Evolutionary conservation across 2,888 invertebrate genomes (phyloP).

Genomic region (Drosophila villosipedis): DNA sequence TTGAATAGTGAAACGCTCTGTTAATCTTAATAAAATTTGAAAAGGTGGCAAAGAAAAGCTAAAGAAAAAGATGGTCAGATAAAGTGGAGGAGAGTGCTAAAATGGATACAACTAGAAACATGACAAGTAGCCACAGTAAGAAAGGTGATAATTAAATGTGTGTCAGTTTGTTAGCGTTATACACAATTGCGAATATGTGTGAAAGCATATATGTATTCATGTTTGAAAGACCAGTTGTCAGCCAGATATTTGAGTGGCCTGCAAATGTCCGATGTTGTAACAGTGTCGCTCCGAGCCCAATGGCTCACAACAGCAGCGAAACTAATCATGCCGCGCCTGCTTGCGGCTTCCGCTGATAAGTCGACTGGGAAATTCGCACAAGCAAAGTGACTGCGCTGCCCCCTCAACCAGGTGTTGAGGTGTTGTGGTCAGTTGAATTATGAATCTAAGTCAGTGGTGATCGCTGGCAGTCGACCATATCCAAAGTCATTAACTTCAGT

Average conservation of each 20-base stretch:
- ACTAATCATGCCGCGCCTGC: conserved; percentile 41
- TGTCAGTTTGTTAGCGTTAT: background rate
- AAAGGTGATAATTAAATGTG: background rate
- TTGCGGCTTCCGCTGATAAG: conserved; percentile 29
- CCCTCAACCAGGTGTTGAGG: background rate
- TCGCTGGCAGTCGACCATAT: conserved; percentile 11
- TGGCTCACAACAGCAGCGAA: conserved; percentile 34
- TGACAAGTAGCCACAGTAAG: background rate
- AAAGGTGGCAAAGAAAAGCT: background rate
- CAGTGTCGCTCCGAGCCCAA: conserved; percentile 28
- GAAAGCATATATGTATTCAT: conserved; percentile 5
- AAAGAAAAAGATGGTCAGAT: background rate
- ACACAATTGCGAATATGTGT: background rate
- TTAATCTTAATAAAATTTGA: background rate
- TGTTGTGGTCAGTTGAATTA: conserved; percentile 5
- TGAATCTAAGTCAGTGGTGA: conserved; percentile 2
- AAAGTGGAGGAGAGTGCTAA: background rate
- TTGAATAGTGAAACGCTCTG: background rate
- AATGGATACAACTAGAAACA: background rate
- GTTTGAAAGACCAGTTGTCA: conserved; percentile 36
- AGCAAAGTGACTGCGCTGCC: background rate
- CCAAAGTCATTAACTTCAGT: conserved; percentile 18
- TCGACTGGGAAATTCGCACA: conserved; percentile 7
- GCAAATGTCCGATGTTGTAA: conserved; percentile 38
- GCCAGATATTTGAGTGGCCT: conserved; percentile 9